Base-by-base conservation (phyloP, 2,888 invertebrate genomes). In the Agrotis segetum region DNA sequence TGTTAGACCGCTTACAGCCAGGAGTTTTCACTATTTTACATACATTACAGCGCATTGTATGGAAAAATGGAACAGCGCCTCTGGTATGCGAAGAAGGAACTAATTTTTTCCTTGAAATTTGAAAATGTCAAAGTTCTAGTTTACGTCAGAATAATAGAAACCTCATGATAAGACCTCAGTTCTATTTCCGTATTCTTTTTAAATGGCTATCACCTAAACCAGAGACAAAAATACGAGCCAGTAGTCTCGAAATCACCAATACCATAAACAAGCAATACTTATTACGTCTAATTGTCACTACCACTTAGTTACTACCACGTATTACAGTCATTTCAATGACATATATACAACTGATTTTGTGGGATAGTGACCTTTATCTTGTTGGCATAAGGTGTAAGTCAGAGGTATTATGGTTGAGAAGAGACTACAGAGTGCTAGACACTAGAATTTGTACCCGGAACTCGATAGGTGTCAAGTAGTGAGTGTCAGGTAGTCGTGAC, bases 371-470 rank as follows among this genome's bases (percentile, higher is more conserved):
- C 40, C 40, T 40, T 40, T 40, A 40, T 40, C 11, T 40, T 11
- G 40, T 11, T 40, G 40, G 1, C 1, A 40, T 40, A 40, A 40
- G 0, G 14, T n/a, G 56, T n/a, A 14, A 56, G 29, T 21, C 3
- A 17, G 9, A 55, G 55, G 11, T 9, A 55, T 2, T n/a, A 34
- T 34, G 40, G 1, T 14, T 56, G 13, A 40, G 56, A 34, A 34
- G 40, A 34, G 40, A 34, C 56, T 34, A 56, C 34, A 90, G 88
- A 62, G 82, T 82, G 88, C 92, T 92, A 92, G 89, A 81, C 82
- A 82, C 92, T 94, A 93, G 91, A 89, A 90, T 88, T 81, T 74
- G 77, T 94, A 94, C 94, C 88, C 88, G 91, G 94, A 94, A 94
- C 88, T 72, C 68, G 68, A 70, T 73, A 60, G 72, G 91, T 88